phyloP scores from a whole-genome alignment of 1,140 invertebrate species.

The Hormaphis cornu region DNA sequence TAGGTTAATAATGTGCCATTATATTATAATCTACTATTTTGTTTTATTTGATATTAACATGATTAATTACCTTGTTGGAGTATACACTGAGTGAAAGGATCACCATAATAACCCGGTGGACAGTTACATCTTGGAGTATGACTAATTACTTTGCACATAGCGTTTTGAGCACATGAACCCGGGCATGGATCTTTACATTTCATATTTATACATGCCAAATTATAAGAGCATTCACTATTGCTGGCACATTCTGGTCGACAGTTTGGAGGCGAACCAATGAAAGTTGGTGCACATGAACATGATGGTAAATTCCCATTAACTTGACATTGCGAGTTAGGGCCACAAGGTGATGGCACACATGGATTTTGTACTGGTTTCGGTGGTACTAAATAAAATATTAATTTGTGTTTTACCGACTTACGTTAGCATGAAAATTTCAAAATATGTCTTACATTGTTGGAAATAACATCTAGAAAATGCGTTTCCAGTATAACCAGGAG shows the following conservation, averaged over 20 bases:
- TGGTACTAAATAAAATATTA: slow-evolving; percentile 17
- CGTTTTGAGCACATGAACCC: slow-evolving; percentile 43
- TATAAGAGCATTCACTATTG: slow-evolving; percentile 43
- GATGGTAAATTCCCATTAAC: slow-evolving; percentile 39
- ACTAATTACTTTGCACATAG: slow-evolving; percentile 45
- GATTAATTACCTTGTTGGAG: slow-evolving; percentile 38
- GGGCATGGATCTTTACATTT: slow-evolving; percentile 44
- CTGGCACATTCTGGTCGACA: slow-evolving; percentile 41
- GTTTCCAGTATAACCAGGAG: slow-evolving; percentile 51
- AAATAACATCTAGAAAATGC: slow-evolving; percentile 53
- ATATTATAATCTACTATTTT: no score
- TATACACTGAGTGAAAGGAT: slow-evolving; percentile 41
- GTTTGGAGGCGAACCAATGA: slow-evolving; percentile 41
- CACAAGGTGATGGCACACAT: slow-evolving; percentile 43
- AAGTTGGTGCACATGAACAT: slow-evolving; percentile 44
- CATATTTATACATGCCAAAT: slow-evolving; percentile 42
- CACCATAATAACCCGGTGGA: slow-evolving; percentile 43
- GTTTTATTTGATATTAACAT: not conserved
- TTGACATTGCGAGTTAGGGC: slow-evolving; percentile 44
- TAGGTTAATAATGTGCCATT: slow-evolving; percentile 34
- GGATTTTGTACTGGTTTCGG: slow-evolving; percentile 40
- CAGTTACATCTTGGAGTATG: slow-evolving; percentile 45
- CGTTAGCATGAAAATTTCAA: not conserved
- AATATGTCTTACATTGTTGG: slow-evolving; percentile 7
- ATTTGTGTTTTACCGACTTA: not conserved